These are phyloP conservation scores for Paramormyrops kingsleyae DNA, from an alignment of 2,113 vertebrate genomes.

Conservation along the genomic window DNA sequence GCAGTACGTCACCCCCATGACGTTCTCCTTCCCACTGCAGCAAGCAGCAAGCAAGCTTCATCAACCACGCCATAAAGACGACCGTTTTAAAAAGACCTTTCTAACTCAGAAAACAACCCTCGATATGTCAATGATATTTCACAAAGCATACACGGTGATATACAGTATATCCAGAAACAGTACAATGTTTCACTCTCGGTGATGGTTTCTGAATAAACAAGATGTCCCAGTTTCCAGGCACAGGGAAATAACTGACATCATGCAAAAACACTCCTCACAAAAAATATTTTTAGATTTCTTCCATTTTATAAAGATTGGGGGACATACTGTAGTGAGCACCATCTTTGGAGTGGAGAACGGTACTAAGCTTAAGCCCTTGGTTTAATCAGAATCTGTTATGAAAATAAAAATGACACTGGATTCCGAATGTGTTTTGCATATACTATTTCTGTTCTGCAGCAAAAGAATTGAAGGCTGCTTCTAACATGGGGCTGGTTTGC, in stretches of 20 bases:
- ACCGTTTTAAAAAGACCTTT: neutral
- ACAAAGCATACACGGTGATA: neutral
- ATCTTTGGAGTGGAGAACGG: neutral
- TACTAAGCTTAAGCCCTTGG: neutral
- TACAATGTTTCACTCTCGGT: neutral
- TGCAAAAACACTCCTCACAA: neutral
- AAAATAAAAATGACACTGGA: neutral
- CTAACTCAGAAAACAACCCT: neutral
- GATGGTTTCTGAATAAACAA: neutral
- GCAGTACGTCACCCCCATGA: conserved; percentile 92
- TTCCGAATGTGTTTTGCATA: neutral
- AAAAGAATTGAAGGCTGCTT: neutral
- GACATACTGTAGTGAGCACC: neutral
- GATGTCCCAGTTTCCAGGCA: neutral
- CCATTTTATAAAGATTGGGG: neutral
- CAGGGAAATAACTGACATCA: neutral
- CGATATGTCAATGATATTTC: neutral
- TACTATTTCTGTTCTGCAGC: neutral
- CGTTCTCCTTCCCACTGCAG: conserved; percentile 85
- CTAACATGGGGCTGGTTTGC: neutral
- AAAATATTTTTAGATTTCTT: neutral
- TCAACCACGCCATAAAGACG: neutral
- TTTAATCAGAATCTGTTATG: neutral
- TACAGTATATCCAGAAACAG: neutral
- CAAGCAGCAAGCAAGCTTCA: conserved; percentile 32